phyloP scores from a whole-genome alignment of 2,888 invertebrate species.

The Apomyelois bistriatella region DNA sequence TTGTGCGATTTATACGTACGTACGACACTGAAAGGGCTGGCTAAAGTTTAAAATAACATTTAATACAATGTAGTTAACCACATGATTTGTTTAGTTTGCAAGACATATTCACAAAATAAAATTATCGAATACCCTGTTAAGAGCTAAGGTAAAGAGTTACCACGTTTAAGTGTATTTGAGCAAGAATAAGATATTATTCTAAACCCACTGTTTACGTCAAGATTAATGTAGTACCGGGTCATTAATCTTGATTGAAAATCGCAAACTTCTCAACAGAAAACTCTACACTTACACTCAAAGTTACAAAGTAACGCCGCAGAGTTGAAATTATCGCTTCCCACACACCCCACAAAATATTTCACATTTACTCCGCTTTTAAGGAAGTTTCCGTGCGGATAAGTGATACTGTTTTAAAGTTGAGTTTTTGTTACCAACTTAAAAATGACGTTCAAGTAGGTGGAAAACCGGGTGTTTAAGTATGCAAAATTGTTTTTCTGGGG shows the following conservation, averaged over 20 bases:
- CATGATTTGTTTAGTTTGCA: too few species aligned
- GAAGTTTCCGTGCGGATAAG: constrained; percentile 4
- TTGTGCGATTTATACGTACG: too few species aligned
- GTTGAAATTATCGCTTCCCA: neutral
- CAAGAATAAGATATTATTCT: too few species aligned
- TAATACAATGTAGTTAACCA: too few species aligned
- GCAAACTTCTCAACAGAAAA: neutral
- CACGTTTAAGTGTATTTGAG: too few species aligned
- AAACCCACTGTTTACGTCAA: too few species aligned
- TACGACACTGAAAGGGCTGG: too few species aligned
- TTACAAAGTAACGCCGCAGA: neutral
- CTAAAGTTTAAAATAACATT: too few species aligned
- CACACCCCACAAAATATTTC: constrained; percentile 1
- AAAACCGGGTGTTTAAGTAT: constrained; percentile 11
- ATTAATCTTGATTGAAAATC: constrained; percentile 4
- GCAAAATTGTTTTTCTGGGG: constrained; percentile 23
- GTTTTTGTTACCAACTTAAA: constrained; percentile 4
- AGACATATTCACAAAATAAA: too few species aligned
- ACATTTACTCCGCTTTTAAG: constrained; percentile 6
- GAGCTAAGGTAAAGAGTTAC: too few species aligned
- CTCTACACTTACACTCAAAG: neutral
- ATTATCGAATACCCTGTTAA: too few species aligned
- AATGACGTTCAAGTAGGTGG: neutral
- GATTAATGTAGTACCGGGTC: neutral
- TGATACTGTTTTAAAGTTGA: constrained; percentile 8